phyloP scores from a whole-genome alignment of 2,888 invertebrate genomes.

The Fragum sueziense region DNA sequence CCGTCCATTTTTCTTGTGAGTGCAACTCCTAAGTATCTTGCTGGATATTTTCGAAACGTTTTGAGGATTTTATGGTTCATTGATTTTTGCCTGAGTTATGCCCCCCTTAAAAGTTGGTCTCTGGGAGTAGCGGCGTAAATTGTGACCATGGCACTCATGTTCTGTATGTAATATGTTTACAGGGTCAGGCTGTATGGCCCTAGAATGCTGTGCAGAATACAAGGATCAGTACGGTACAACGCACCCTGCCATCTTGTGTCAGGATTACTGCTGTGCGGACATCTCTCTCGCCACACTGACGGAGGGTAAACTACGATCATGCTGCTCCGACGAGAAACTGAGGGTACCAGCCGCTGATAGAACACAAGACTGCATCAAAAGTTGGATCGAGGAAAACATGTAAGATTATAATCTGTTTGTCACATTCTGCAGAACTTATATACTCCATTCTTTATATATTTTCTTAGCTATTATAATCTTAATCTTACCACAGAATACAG shows the following conservation, averaged over 20 bases:
- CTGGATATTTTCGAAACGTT: no score
- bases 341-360: not conserved
- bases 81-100: no score
- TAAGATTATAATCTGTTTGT: not conserved
- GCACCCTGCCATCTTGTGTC: not conserved
- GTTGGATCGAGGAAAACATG: constrained; percentile 14
- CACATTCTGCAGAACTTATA: not conserved
- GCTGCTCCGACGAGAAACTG: not conserved
- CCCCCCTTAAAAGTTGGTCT: no score
- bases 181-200: constrained; percentile 2
- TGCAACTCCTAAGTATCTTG: no score
- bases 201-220: constrained; percentile 15
- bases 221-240: not conserved
- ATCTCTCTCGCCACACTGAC: not conserved
- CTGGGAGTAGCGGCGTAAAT: no score
- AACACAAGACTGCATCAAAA: not conserved
- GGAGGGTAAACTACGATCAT: not conserved
- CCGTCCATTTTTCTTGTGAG: no score
- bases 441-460: not conserved
- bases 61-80: no score
- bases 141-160: no score
- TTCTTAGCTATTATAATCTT: not conserved
- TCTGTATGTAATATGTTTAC: not conserved
- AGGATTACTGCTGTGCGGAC: constrained; percentile 14
- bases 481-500: not conserved